These are phyloP conservation scores for Cotesia congregata DNA, from an alignment of 2,888 invertebrate species.

Conservation along the genomic window DNA sequence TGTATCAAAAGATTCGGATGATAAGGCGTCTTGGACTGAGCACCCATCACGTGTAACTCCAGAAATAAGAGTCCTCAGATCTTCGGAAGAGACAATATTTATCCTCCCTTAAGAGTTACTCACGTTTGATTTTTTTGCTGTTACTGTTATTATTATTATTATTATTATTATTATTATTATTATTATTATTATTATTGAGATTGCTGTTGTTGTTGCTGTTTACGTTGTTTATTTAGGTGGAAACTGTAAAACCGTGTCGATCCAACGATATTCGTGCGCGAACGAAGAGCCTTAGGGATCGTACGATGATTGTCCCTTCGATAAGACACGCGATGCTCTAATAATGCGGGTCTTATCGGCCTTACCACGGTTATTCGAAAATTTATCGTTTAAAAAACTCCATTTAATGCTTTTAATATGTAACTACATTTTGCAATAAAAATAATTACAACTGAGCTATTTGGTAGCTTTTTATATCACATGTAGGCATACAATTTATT, in stretches of 20 bases:
- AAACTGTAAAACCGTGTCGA: constrained; percentile 2
- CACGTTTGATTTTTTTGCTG: background rate
- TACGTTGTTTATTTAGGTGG: constrained; percentile 4
- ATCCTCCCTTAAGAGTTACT: background rate
- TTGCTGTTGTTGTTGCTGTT: background rate
- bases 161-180: background rate
- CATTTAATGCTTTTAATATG: background rate
- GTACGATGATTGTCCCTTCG: background rate
- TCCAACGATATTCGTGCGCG: constrained; percentile 2
- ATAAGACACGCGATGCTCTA: background rate
- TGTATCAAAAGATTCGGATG: background rate
- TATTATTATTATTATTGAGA: background rate
- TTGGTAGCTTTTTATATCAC: background rate
- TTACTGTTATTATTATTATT: background rate
- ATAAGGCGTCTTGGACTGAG: background rate
- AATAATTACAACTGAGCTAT: background rate
- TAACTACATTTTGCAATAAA: background rate
- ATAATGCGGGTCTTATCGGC: background rate
- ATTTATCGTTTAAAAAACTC: constrained; percentile 1
- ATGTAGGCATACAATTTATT: background rate
- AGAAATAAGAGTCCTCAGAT: background rate
- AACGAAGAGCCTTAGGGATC: background rate
- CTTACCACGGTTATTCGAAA: background rate
- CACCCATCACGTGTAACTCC: background rate
- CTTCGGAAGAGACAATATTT: constrained; percentile 5